A percentile compares a stretch with the other conserved stretches of the same genome.
phyloP scores from a whole-genome alignment of 92 coral and sea anemone genomes.

The Porites lobata region DNA sequence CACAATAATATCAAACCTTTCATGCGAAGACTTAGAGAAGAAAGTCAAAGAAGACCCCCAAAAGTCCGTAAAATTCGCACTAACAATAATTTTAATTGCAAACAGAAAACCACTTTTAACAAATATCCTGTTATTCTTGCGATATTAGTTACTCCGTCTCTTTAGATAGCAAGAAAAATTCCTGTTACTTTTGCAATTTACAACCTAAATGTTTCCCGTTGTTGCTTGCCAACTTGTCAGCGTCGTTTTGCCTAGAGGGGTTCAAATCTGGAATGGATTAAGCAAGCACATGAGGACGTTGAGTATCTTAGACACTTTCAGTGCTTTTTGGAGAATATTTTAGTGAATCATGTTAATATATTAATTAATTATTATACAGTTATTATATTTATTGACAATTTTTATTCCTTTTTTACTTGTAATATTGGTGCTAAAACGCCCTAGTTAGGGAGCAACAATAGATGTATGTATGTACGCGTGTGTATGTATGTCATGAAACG shows the following conservation, averaged over 20 bases:
- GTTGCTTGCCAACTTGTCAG: conserved; percentile 14
- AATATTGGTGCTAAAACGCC: conserved; percentile 9
- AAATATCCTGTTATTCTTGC: no score
- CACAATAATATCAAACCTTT: no score
- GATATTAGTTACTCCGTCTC: no score
- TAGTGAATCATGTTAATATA: conserved; percentile 9
- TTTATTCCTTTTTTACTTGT: background rate
- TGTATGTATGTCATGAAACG: no score
- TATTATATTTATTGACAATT: background rate
- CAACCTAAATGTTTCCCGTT: conserved; percentile 9
- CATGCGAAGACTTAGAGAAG: no score
- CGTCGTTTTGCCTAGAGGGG: conserved; percentile 3
- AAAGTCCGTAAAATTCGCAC: no score
- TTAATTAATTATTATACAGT: background rate
- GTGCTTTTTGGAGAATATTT: conserved; percentile 14
- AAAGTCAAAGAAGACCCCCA: no score
- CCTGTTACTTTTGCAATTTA: no score
- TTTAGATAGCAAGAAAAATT: no score
- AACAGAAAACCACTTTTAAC: no score
- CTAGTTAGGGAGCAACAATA: background rate
- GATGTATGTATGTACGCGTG: no score
- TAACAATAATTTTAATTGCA: no score
- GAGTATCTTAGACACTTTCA: background rate
- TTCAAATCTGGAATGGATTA: background rate
- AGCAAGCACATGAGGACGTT: background rate